Conservation (phyloP, 2,113 vertebrate genomes). For the Catharus fuscescens region DNA sequence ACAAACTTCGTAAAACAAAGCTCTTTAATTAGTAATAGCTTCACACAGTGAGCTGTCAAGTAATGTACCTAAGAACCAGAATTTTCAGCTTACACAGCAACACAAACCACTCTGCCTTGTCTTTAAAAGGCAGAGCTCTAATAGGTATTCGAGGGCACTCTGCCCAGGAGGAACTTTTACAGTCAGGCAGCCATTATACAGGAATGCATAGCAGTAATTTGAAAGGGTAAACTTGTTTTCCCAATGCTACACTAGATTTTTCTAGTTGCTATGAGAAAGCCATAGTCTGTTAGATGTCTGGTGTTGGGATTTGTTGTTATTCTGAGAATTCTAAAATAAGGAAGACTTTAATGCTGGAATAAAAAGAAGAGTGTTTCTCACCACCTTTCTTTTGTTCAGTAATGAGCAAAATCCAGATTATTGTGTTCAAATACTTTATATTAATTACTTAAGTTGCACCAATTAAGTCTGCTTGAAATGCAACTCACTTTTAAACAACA, state of each 20-base stretch:
- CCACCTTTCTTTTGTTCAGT: not conserved
- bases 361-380: not conserved
- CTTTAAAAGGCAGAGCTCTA: not conserved
- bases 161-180: not conserved
- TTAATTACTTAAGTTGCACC: not conserved
- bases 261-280: not conserved
- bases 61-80: not conserved
- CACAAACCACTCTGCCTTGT: not conserved
- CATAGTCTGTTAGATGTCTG: not conserved
- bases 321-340: not conserved
- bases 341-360: not conserved
- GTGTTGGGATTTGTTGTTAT: not conserved
- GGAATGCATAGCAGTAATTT: not conserved
- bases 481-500: not conserved
- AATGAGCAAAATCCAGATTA: not conserved
- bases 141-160: not conserved
- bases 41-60: not conserved
- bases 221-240: not conserved
- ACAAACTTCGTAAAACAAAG: not conserved
- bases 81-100: constrained; percentile 25
- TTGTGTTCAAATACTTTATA: not conserved
- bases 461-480: not conserved
- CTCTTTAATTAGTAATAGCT: constrained; percentile 37
- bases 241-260: not conserved
- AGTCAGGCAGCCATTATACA: not conserved